phyloP scores from a whole-genome alignment of 2,113 vertebrate species.

The Cyanoramphus novaezelandiae region DNA sequence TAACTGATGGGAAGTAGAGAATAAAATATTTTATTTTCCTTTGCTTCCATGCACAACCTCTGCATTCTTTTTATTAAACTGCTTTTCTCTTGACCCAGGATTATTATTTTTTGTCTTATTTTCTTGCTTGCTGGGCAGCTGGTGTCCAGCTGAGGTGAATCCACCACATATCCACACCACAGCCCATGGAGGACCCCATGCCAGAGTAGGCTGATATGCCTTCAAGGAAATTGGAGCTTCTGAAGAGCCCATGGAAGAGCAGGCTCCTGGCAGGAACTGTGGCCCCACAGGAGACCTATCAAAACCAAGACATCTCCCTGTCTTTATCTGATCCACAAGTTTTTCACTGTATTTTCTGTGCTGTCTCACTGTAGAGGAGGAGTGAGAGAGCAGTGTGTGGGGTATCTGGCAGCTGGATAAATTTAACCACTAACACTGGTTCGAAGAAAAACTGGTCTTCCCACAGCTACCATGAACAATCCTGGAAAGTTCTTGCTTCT shows the following conservation, averaged over 20 bases:
- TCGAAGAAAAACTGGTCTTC: background rate
- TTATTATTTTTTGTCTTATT: background rate
- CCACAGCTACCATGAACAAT: no score
- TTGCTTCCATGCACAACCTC: background rate
- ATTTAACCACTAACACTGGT: accelerated
- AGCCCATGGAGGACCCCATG: background rate
- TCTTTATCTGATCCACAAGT: background rate
- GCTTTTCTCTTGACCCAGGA: background rate
- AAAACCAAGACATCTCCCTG: background rate
- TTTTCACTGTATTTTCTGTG: background rate
- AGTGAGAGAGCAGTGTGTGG: background rate
- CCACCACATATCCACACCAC: no score
- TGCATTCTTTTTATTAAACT: background rate
- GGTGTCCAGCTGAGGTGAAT: no score
- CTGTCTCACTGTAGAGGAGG: background rate
- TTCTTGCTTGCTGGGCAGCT: background rate
- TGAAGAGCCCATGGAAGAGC: accelerated
- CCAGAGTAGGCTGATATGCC: background rate
- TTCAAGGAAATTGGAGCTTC: background rate
- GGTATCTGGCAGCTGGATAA: background rate
- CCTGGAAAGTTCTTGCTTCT: background rate
- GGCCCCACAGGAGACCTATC: background rate
- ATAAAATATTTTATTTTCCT: background rate
- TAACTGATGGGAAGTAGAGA: background rate
- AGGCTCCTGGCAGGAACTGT: background rate